Conservation (phyloP, 2,113 vertebrate species). For the Centropus bengalensis region DNA sequence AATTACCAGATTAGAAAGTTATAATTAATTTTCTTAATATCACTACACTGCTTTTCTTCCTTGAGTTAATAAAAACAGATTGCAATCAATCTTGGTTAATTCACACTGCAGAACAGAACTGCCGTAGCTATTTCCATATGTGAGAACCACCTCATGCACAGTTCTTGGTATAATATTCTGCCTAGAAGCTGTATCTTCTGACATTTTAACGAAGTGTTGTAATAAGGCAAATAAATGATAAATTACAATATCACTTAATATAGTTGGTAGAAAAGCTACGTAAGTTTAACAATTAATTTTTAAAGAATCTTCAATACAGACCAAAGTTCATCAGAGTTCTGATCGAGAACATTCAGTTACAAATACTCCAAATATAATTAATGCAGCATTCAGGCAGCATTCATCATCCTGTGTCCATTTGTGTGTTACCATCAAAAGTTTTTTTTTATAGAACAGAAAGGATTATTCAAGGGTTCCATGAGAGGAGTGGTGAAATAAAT, state of each 20-base stretch:
- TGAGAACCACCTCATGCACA: background rate
- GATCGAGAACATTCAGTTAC: background rate
- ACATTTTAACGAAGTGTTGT: conserved; percentile 30
- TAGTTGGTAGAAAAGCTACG: conserved; percentile 8
- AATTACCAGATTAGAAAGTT: conserved; percentile 75
- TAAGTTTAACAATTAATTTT: conserved; percentile 5
- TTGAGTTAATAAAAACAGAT: conserved; percentile 69
- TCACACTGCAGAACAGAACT: conserved; percentile 50
- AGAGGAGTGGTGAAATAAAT: background rate
- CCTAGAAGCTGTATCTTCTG: conserved; percentile 13
- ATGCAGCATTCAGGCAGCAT: background rate
- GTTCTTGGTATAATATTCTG: background rate
- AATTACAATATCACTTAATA: conserved; percentile 41
- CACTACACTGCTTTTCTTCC: conserved; percentile 58
- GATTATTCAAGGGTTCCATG: background rate
- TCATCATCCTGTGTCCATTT: background rate
- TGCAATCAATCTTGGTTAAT: conserved; percentile 67
- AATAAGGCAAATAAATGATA: conserved; percentile 52
- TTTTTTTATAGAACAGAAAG: background rate
- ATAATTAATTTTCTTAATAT: conserved; percentile 74
- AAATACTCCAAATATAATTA: background rate
- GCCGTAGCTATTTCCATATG: conserved; percentile 20
- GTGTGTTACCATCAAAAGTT: background rate
- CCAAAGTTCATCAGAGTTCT: background rate
- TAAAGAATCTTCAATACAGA: background rate